Conservation (phyloP, 2,113 vertebrate genomes). For the Ammodytes dubius region DNA sequence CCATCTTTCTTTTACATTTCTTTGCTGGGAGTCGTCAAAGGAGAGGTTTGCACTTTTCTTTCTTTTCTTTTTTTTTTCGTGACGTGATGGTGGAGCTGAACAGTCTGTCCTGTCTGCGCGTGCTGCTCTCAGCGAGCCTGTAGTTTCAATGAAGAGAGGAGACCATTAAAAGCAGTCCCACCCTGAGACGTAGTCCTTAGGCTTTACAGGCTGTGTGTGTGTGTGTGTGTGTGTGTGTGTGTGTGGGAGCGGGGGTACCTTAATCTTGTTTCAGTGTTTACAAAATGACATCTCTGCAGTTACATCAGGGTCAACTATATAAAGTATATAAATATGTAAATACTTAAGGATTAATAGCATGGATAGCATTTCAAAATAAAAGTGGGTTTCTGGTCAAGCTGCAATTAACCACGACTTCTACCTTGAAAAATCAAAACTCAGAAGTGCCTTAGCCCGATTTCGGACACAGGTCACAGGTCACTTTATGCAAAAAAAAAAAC, state of each 20-base stretch:
- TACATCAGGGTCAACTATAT: conserved; percentile 76
- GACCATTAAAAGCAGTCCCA: conserved; percentile 60
- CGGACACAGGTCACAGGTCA: conserved; percentile 39
- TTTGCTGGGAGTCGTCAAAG: conserved; percentile 64
- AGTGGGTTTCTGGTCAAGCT: conserved; percentile 59
- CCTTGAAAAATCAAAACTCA: not conserved
- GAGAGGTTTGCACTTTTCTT: conserved; percentile 80
- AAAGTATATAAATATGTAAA: conserved; percentile 80
- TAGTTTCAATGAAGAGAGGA: conserved; percentile 73
- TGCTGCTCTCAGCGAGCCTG: conserved; percentile 49
- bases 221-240: conserved; percentile 37
- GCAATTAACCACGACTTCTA: conserved; percentile 29
- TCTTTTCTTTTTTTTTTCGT: conserved; percentile 64
- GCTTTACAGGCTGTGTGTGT: conserved; percentile 60
- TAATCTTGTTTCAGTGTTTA: conserved; percentile 71
- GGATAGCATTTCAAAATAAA: conserved; percentile 36
- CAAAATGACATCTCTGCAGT: conserved; percentile 73
- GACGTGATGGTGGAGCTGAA: conserved; percentile 55
- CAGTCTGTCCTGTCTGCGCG: conserved; percentile 44
- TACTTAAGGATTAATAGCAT: conserved; percentile 45
- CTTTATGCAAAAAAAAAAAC: conserved; percentile 30
- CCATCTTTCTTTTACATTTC: conserved; percentile 45
- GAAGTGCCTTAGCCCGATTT: conserved; percentile 27
- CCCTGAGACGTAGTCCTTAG: conserved; percentile 70
- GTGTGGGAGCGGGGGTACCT: conserved; percentile 32